Evolutionary conservation across 1,140 invertebrate species (phyloP).

Genomic region (Chironomus tepperi): DNA sequence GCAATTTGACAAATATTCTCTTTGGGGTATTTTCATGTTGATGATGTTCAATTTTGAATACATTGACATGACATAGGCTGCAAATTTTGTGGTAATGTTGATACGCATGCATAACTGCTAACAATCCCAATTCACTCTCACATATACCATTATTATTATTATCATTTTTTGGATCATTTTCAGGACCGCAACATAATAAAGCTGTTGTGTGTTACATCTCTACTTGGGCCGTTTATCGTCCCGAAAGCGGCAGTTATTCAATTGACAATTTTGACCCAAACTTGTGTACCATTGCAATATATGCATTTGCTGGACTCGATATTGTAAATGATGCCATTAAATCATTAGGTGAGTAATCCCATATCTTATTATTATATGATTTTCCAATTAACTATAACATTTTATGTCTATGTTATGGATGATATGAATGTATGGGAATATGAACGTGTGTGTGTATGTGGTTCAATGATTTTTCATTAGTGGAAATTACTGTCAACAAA

Average conservation of each 20-base stretch:
- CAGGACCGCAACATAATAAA: slow-evolving; percentile 48
- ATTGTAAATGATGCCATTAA: slow-evolving; percentile 53
- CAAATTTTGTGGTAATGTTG: too few relatives aligned
- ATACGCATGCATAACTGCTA: too few relatives aligned
- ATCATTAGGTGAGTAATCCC: slow-evolving; percentile 45
- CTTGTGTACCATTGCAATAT: slow-evolving; percentile 80
- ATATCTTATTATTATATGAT: neutral
- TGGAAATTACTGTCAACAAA: neutral
- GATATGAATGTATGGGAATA: neutral
- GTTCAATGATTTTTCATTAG: neutral
- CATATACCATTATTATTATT: too few relatives aligned
- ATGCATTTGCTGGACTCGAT: slow-evolving; percentile 76
- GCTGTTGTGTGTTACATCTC: slow-evolving; percentile 71
- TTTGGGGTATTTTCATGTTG: too few relatives aligned
- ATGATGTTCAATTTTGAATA: too few relatives aligned
- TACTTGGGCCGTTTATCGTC: slow-evolving; percentile 67
- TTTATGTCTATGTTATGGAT: neutral
- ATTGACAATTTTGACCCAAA: slow-evolving; percentile 62
- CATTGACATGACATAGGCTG: too few relatives aligned
- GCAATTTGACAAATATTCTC: too few relatives aligned
- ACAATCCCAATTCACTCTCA: too few relatives aligned
- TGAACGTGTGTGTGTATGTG: neutral
- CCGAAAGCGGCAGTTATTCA: slow-evolving; percentile 51
- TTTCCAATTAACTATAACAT: too few relatives aligned
- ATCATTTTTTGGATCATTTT: neutral